phyloP scores from a whole-genome alignment of 2,113 vertebrate species.

The Pica pica region DNA sequence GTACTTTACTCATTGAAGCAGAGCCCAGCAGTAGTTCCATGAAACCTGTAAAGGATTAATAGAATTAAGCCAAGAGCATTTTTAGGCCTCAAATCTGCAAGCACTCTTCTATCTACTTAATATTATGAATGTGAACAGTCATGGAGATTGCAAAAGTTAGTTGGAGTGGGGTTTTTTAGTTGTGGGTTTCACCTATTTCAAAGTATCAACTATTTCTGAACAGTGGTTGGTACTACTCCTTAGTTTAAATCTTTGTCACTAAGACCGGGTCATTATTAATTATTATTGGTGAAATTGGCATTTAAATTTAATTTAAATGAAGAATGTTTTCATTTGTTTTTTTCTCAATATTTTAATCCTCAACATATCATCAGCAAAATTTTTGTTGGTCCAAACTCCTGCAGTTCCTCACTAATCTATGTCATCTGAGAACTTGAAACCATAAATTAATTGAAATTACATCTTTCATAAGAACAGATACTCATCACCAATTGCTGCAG shows the following conservation, averaged over 20 bases:
- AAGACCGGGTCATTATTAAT: neutral
- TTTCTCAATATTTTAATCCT: neutral
- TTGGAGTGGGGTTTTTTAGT: neutral
- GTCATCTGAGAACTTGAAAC: neutral
- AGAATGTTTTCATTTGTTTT: neutral
- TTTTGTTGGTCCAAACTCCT: neutral
- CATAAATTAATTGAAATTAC: neutral
- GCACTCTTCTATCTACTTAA: neutral
- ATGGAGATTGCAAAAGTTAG: neutral
- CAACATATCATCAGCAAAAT: neutral
- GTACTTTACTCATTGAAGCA: neutral
- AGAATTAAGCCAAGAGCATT: neutral
- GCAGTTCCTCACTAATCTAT: neutral
- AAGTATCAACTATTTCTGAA: neutral
- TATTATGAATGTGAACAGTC: neutral
- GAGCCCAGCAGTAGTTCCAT: neutral
- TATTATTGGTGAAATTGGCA: neutral
- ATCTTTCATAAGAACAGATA: neutral
- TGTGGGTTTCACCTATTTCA: neutral
- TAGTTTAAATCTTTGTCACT: neutral
- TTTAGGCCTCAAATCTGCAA: neutral
- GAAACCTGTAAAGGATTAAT: neutral
- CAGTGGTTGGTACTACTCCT: neutral
- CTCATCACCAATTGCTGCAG: neutral
- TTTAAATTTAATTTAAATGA: neutral